Base-by-base conservation (phyloP, 1,140 invertebrate species). In the Drosophila albomicans region DNA sequence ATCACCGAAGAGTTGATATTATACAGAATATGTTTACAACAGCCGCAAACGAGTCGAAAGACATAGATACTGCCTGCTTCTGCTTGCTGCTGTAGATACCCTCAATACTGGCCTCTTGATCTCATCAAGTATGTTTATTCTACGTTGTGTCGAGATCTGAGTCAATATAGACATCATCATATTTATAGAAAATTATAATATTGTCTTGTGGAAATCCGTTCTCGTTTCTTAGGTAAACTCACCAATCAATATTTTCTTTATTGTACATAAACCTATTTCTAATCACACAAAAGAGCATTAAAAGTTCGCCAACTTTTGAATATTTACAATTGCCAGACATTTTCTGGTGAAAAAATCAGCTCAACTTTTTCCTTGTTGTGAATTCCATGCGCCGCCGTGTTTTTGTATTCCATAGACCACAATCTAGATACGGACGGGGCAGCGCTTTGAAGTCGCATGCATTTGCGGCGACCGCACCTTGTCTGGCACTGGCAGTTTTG, bases 1-100 rank as follows among this genome's bases (percentile, higher is more conserved):
- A 72, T 76, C 74, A 76, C 56, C 56, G 54, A 43, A 65, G 46
- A 76, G 46, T 30, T 73, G 41, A 67, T 67, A 64, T 62, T 43
- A 25, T 32, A 61, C 6, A 32, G 49, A 13, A 57, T 25, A 25
- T 46, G 15, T 66, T 45, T 66, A 56, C 38, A 59, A 59, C 38
- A 10, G 28, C 2, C 16, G 3, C 20, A 25, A 30, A 59, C 57
- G 38, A 61, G 41, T 46, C 38, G 32, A 63, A 32, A 8, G 30
- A 38, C 25, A 51, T 61, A 61, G 32, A 68, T 51, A 61, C 35
- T 41, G 15, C 30, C 1, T 30, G 32, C 52, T 38, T 1, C 35
- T 11, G 32, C 32, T 7, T 32, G 32, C 32, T 32, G 32, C 32
- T 32, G 32, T 0, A 57, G 54, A 57, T 41, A 57, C 54, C 32